phyloP scores from a whole-genome alignment of 2,888 invertebrate species.

The Drosophila austrosaltans region DNA sequence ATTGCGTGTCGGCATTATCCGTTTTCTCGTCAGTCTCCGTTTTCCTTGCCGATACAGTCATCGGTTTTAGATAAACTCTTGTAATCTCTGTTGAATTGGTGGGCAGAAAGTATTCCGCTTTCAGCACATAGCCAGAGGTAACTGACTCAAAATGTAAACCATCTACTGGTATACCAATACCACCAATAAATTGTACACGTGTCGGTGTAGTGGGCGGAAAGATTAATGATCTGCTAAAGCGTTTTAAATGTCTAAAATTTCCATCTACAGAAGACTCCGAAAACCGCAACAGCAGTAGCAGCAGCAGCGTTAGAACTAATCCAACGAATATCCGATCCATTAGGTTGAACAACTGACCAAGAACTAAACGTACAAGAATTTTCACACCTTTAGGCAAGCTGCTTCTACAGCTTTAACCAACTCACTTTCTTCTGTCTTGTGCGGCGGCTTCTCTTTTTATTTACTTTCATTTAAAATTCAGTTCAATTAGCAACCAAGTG shows the following conservation, averaged over 20 bases:
- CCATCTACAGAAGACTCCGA: not conserved
- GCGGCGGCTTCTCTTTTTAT: constrained; percentile 44
- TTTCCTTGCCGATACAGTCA: constrained; percentile 62
- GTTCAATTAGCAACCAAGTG: constrained; percentile 64
- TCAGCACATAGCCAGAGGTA: constrained; percentile 81
- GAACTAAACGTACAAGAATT: constrained; percentile 47
- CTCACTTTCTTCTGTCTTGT: constrained; percentile 50
- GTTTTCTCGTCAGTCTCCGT: not conserved
- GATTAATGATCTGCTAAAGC: constrained; percentile 62
- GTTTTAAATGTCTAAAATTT: constrained; percentile 36
- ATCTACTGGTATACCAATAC: constrained; percentile 82
- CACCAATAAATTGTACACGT: constrained; percentile 81
- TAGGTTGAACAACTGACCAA: constrained; percentile 30
- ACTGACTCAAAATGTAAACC: constrained; percentile 77
- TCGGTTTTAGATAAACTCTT: constrained; percentile 73
- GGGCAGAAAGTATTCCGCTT: constrained; percentile 81
- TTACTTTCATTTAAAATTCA: constrained; percentile 39
- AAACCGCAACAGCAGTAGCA: not conserved
- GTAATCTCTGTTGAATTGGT: constrained; percentile 73
- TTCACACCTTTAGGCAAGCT: constrained; percentile 36
- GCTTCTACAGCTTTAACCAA: not conserved
- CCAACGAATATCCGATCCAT: constrained; percentile 32
- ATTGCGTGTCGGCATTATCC: constrained; percentile 14
- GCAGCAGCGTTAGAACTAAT: not conserved
- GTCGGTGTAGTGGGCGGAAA: constrained; percentile 82